Percentiles rank a stretch among this genome's conserved stretches.
phyloP scores from a whole-genome alignment of 2,888 invertebrate species.

The Andrena flavipes region DNA sequence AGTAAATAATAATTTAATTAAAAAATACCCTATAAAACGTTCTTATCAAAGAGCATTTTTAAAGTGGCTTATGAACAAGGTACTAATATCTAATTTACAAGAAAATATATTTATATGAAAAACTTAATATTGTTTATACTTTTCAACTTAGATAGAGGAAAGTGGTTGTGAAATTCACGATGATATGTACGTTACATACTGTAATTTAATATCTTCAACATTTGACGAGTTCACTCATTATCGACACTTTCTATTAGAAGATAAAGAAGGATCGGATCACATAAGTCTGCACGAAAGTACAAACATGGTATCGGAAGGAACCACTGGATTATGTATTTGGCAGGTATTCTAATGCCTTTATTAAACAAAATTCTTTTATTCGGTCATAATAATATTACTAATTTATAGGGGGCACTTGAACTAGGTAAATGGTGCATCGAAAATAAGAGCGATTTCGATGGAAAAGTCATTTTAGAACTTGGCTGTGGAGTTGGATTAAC shows the following conservation, averaged over 20 bases:
- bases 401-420: slow-evolving; percentile 88
- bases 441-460: slow-evolving; percentile 86
- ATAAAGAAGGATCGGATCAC: slow-evolving; percentile 79
- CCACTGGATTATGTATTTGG: slow-evolving; percentile 93
- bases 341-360: slow-evolving; percentile 85
- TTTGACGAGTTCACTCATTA: slow-evolving; percentile 85
- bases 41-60: slow-evolving; percentile 89
- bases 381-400: slow-evolving; percentile 21
- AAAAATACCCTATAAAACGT: slow-evolving; percentile 87
- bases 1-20: slow-evolving; percentile 86
- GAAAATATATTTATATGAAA: neutral
- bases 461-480: slow-evolving; percentile 89
- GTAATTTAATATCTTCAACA: slow-evolving; percentile 85
- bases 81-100: slow-evolving; percentile 50
- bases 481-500: slow-evolving; percentile 92
- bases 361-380: neutral
- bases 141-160: slow-evolving; percentile 85
- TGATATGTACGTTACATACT: slow-evolving; percentile 88
- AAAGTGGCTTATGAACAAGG: slow-evolving; percentile 87
- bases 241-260: slow-evolving; percentile 88
- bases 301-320: slow-evolving; percentile 91
- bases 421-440: slow-evolving; percentile 90
- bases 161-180: slow-evolving; percentile 87
- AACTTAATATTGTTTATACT: slow-evolving; percentile 29
- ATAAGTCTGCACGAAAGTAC: slow-evolving; percentile 90